A percentile compares a stretch with the other conserved stretches of the same genome.
phyloP scores from a whole-genome alignment of 2,888 invertebrate species.

The Clusia tigrina region DNA sequence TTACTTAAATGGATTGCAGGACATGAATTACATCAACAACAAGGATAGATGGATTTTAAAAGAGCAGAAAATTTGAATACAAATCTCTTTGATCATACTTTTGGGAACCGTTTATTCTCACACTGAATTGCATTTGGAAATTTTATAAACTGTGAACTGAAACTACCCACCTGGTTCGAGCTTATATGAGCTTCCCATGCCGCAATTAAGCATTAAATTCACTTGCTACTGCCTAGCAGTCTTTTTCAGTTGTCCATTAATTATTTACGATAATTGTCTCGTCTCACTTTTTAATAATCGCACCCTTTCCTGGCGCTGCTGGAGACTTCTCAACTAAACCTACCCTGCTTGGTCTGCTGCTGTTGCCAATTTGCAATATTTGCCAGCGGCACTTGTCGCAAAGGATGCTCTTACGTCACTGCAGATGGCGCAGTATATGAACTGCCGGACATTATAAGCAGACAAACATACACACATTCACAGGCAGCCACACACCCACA shows the following conservation, averaged over 20 bases:
- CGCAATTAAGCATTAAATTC: no score
- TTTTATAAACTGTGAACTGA: slow-evolving; percentile 22
- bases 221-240: no score
- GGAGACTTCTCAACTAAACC: not conserved
- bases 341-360: no score
- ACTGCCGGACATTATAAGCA: no score
- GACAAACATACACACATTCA: no score
- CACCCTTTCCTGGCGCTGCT: not conserved
- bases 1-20: not conserved
- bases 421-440: not conserved
- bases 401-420: not conserved
- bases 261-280: slow-evolving; percentile 7
- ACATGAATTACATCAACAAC: no score
- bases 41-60: no score
- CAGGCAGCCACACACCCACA: not conserved
- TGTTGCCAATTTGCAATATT: slow-evolving; percentile 14
- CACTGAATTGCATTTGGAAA: no score
- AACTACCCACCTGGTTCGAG: not conserved
- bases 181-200: no score
- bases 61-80: no score
- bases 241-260: slow-evolving; percentile 12
- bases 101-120: no score
- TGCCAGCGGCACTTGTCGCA: slow-evolving; percentile 19
- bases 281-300: not conserved
- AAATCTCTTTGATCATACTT: no score